A percentile compares a stretch with the other conserved stretches of the same genome.
phyloP scores from a whole-genome alignment of 1,140 invertebrate genomes.

The Rhopalosiphum maidis region DNA sequence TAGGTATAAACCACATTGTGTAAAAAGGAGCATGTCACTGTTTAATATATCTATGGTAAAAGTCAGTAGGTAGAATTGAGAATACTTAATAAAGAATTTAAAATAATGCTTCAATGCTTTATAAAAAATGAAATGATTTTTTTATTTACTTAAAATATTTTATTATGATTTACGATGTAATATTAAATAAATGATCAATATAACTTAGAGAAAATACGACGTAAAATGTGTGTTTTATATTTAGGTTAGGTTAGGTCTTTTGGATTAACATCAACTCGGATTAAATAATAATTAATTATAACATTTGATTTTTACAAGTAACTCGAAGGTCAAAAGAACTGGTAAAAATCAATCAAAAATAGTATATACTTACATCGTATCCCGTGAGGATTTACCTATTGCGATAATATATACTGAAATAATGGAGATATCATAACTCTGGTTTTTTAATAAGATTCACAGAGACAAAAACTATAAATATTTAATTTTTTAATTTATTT shows the following conservation, averaged over 20 bases:
- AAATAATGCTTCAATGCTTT: not conserved
- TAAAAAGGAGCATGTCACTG: not conserved
- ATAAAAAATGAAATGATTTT: no score
- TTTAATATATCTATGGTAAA: not conserved
- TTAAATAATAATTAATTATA: not conserved
- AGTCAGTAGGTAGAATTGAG: not conserved
- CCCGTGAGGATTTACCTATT: no score
- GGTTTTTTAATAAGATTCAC: no score
- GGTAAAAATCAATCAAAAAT: not conserved
- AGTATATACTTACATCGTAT: no score
- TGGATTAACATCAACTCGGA: not conserved
- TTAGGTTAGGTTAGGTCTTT: no score
- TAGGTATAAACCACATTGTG: not conserved
- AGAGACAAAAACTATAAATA: no score
- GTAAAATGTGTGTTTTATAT: not conserved
- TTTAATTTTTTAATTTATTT: no score
- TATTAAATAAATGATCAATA: not conserved
- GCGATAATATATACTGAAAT: no score
- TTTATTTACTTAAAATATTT: not conserved
- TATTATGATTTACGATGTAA: not conserved
- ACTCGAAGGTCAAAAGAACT: not conserved
- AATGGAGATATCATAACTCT: no score
- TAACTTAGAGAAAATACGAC: not conserved
- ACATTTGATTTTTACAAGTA: not conserved
- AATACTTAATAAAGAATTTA: not conserved